These are phyloP conservation scores for Scotopteryx bipunctaria DNA, from an alignment of 2,888 invertebrate species.

Conservation along the genomic window DNA sequence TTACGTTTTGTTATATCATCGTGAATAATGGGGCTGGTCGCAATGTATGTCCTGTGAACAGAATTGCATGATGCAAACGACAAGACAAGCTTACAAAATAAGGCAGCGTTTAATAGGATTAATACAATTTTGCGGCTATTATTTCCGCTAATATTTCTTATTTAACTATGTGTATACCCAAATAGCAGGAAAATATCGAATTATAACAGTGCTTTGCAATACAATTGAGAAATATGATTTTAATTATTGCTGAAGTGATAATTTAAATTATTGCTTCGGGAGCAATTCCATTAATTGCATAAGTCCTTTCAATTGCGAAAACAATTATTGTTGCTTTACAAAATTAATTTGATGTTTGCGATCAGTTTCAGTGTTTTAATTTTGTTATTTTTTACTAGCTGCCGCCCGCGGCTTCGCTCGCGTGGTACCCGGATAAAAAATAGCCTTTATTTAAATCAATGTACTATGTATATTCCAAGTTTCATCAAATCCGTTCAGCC, in stretches of 20 bases:
- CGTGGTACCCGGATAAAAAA: no score
- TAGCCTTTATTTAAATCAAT: no score
- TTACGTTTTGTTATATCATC: no score
- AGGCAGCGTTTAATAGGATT: no score
- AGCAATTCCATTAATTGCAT: constrained; percentile 15
- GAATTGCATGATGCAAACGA: no score
- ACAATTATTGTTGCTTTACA: constrained; percentile 11
- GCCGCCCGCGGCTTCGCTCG: neutral
- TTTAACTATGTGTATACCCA: neutral
- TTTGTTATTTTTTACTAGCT: neutral
- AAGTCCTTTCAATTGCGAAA: constrained; percentile 9
- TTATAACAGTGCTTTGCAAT: neutral
- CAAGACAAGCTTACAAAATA: no score
- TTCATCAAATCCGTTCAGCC: no score
- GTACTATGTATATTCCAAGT: no score
- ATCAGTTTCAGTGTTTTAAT: neutral
- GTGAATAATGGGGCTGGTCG: no score
- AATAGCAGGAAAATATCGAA: neutral
- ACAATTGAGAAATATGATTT: constrained; percentile 7
- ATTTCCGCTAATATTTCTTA: no score
- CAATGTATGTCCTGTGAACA: no score
- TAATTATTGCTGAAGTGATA: constrained; percentile 7
- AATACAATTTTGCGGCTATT: no score
- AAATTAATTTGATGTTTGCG: constrained; percentile 18
- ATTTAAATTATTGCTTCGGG: constrained; percentile 16